Base-by-base conservation (phyloP, 2,797 vertebrate species). In the Galago senegalensis region DNA sequence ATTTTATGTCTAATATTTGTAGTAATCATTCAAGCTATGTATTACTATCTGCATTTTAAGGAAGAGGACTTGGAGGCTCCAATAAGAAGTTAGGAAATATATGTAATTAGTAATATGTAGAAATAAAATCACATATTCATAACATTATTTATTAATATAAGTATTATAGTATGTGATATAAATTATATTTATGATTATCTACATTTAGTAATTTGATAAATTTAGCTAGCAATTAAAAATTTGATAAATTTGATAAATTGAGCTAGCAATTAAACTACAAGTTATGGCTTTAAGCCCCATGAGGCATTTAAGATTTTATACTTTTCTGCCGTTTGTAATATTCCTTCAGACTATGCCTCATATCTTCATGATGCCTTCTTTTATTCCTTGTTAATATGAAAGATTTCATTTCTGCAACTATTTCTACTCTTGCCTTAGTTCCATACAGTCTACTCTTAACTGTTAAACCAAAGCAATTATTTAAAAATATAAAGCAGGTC, bases 1-100 rank as follows among this genome's bases (percentile, higher is more conserved):
- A 29, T 67, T 88, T 92, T 53, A 67, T 61, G 37, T 43, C 37
- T 89, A 14, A 80, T 91, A 40, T 81, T 89, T 85, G n/a, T 43
- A 31, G 60, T 85, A 81, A 60, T 40, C 27, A 63, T 31, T 70
- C 10, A 83, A 87, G 34, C 12, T 37, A n/a, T 21, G 2, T 72
- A 77, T 58, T 56, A 46, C 69, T 83, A 25, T 72, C 13, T 63
- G 14, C 46, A 46, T 69, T 91, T 73, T 88, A 79, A 34, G 69
- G 58, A 90, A n/a, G 37, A 92, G 27, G 73, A 81, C 11, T 80
- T 29, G 31, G 72, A 69, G 29, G 37, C 37, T 89, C 31, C 89
- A 37, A 53, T 23, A 85, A 94, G 18, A 96, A 84, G 21, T 73
- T 87, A 60, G 53, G 17, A 80, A 85, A 61, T 67, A 29, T 20